phyloP scores from a whole-genome alignment of 2,113 vertebrate genomes.

The Stercorarius parasiticus region DNA sequence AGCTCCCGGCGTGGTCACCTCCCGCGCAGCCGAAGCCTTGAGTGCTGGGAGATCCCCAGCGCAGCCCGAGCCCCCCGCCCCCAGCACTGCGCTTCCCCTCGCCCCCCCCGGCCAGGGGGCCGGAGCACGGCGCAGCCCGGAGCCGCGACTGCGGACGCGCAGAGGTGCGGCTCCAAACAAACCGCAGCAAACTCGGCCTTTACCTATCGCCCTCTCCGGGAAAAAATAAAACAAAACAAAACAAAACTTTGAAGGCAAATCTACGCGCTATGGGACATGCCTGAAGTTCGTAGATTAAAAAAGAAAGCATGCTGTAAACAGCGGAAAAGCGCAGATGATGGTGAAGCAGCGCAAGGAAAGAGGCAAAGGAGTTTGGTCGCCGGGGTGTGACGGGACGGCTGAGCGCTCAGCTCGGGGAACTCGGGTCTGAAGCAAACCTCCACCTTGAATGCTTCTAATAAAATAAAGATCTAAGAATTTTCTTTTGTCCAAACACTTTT shows the following conservation, averaged over 20 bases:
- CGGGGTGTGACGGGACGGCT: neutral
- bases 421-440: neutral
- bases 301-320: neutral
- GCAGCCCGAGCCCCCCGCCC: neutral
- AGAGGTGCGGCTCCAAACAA: neutral
- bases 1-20: neutral
- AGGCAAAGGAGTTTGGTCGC: neutral
- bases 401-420: neutral
- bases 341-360: neutral
- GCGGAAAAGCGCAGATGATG: neutral
- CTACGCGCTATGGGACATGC: neutral
- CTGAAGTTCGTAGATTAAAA: neutral
- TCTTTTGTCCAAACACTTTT: neutral
- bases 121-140: neutral
- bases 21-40: neutral
- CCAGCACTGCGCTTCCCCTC: neutral
- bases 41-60: neutral
- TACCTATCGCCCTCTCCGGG: neutral
- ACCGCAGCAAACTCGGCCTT: neutral
- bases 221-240: neutral
- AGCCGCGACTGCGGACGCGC: neutral
- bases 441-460: neutral
- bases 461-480: neutral
- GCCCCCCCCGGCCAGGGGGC: neutral
- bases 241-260: neutral